Conservation (phyloP, 1,140 invertebrate species). For the Neoseiulus cucumeris region DNA sequence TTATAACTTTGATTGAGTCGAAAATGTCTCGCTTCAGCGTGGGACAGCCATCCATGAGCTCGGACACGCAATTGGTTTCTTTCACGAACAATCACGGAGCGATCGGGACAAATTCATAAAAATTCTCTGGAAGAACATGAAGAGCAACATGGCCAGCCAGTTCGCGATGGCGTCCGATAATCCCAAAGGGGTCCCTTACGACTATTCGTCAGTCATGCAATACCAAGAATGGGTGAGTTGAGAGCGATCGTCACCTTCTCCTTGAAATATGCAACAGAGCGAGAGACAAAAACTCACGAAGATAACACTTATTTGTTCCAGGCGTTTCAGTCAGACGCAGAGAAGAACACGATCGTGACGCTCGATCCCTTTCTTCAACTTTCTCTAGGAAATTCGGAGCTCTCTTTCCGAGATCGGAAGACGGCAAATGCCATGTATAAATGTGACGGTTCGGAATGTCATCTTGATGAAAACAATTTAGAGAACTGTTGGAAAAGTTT, state of each 20-base stretch:
- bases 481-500: too few relatives aligned
- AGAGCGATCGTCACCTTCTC: not conserved
- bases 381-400: not conserved
- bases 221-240: not conserved
- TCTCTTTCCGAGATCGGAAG: not conserved
- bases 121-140: constrained; percentile 6
- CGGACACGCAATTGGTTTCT: constrained; percentile 31
- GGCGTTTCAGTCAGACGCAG: not conserved
- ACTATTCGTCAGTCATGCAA: not conserved
- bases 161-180: not conserved
- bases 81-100: constrained; percentile 30
- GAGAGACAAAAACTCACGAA: not conserved
- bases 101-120: constrained; percentile 20
- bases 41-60: constrained; percentile 27
- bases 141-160: not conserved
- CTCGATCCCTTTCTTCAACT: not conserved
- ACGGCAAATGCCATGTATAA: not conserved
- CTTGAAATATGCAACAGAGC: not conserved
- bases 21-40: not conserved
- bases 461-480: too few relatives aligned
- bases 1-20: too few relatives aligned
- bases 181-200: not conserved
- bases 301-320: not conserved
- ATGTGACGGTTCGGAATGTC: not conserved
- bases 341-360: not conserved